Evolutionary conservation across 2,113 vertebrate genomes (phyloP), one percentile per base, ranked within the genome.

Genomic region (Lucifuga dentata): DNA sequence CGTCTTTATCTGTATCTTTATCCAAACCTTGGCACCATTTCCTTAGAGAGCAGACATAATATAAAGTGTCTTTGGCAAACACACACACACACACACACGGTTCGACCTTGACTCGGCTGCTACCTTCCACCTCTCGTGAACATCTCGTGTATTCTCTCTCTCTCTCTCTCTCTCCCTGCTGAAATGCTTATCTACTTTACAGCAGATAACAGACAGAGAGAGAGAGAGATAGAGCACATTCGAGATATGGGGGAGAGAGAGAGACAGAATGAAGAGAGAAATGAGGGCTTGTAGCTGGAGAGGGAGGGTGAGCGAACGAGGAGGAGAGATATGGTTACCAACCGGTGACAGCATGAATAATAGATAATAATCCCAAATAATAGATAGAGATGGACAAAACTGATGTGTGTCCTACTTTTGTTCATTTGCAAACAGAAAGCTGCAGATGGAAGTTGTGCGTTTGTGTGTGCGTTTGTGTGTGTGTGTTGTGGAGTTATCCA

Each of bases 31-130:
- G 51, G 33, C 51, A 55, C 16, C 19, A 32, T 38, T 38, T 38
- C 51, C 33, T 52, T n/a, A 33, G 50, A 33, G 50, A 33, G 29
- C 29, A 10, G 50, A n/a, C 50, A 52, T 26, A 52, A 52, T 33
- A 33, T 52, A 29, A 29, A 35, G 17, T 17, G 26, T 38, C 9
- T 29, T 29, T 5, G 7, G 26, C 17, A 6, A 9, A 78, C 80
- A 26, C 26, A 9, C 63, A 36, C 40, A 63, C 44, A 50, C 61
- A 59, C 57, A 61, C 38, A 49, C 58, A 32, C 38, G 53, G 35
- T 76, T 85, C 78, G 76, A 91, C 89, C 88, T 91, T 91, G 83
- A 89, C 80, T 86, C 23, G 23, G 48, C 51, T 46, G 51, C 74
- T 64, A 50, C 69, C 71, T 61, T 84, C 76, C 64, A 86, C 78